These are phyloP conservation scores for Pyxicephalus adspersus DNA, from an alignment of 2,113 vertebrate species.

Conservation along the genomic window DNA sequence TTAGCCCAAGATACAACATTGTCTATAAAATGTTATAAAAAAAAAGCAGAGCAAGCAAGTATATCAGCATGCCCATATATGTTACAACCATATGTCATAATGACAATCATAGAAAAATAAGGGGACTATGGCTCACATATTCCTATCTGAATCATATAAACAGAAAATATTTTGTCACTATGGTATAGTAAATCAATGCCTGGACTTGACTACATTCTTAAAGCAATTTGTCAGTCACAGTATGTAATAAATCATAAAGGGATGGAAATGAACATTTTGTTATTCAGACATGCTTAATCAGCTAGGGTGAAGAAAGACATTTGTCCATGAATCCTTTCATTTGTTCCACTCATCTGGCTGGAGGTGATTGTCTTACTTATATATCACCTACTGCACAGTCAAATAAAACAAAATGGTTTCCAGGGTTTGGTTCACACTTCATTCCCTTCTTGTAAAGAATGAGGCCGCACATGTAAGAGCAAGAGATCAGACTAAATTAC, in stretches of 20 bases:
- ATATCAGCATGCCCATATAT: background rate
- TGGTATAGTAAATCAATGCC: constrained; percentile 9
- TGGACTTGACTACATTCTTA: constrained; percentile 17
- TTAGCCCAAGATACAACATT: no score
- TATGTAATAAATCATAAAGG: constrained; percentile 32
- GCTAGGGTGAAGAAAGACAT: constrained; percentile 28
- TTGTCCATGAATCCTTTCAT: constrained; percentile 14
- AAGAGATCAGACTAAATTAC: constrained; percentile 37
- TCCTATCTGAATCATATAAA: background rate
- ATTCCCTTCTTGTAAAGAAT: constrained; percentile 9
- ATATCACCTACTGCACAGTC: background rate
- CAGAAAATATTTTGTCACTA: constrained; percentile 23
- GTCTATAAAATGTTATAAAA: no score
- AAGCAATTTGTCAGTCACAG: constrained; percentile 5
- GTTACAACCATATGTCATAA: background rate
- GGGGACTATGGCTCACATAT: background rate
- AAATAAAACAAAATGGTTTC: constrained; percentile 18
- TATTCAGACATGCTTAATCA: constrained; percentile 14
- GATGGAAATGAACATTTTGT: constrained; percentile 1
- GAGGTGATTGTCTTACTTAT: background rate
- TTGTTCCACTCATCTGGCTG: constrained; percentile 21
- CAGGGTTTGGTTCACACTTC: constrained; percentile 6
- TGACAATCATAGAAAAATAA: background rate
- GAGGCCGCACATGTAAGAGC: constrained; percentile 40
- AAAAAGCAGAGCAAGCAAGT: no score